These are phyloP conservation scores for Spilarctia lutea DNA, from an alignment of 2,888 invertebrate species.

Conservation along the genomic window DNA sequence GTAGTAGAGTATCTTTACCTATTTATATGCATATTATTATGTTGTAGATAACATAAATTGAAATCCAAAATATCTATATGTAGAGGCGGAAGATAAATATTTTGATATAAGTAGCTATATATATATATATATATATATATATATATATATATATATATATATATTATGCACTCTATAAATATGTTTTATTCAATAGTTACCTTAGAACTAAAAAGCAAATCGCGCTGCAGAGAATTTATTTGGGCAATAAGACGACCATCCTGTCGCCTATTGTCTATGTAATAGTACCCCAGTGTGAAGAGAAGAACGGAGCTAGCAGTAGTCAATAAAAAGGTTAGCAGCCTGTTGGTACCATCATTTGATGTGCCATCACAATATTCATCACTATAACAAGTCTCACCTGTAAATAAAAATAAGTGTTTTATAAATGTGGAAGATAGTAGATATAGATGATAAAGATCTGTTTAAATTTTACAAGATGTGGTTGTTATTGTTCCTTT, in stretches of 20 bases:
- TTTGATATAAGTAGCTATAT: not conserved
- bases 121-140: not conserved
- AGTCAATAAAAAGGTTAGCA: constrained; percentile 87
- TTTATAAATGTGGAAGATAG: not conserved
- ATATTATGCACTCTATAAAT: not conserved
- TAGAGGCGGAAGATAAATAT: not conserved
- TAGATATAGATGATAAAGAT: not conserved
- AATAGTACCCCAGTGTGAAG: constrained; percentile 92
- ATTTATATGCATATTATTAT: not conserved
- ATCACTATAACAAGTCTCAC: constrained; percentile 74
- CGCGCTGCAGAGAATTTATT: constrained; percentile 84
- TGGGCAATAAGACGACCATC: constrained; percentile 90
- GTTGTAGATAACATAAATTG: not conserved
- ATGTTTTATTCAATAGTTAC: constrained; percentile 57
- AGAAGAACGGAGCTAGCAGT: constrained; percentile 91
- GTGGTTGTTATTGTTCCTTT: too few species aligned
- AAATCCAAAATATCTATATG: not conserved
- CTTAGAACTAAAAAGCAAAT: constrained; percentile 83
- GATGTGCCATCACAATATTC: constrained; percentile 78
- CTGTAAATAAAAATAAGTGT: constrained; percentile 52
- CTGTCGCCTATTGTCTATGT: constrained; percentile 91
- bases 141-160: not conserved
- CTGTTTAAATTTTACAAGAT: not conserved
- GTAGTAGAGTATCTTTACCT: too few species aligned
- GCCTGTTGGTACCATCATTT: constrained; percentile 72